Evolutionary conservation across 2,113 vertebrate species (phyloP), one percentile per base, ranked within the genome.

Genomic region (Pogonocichla stellata): DNA sequence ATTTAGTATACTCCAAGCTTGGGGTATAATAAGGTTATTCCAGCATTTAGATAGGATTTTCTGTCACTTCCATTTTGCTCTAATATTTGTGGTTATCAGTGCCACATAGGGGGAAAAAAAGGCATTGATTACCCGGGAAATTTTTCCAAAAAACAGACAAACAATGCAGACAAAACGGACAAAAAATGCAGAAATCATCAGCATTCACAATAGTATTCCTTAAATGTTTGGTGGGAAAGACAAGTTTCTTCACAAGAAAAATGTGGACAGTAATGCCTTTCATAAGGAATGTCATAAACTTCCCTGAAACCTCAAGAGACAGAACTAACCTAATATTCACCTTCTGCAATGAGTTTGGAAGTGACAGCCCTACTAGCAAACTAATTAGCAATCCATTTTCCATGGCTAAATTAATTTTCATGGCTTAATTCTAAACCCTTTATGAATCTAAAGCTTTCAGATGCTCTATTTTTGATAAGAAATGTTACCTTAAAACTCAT

Each of bases 331-430:
- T 92, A 86, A 92, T 87, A 84, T 20, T 94, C 93, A 95, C 87
- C 70, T 92, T 90, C 79, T 84, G 61, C 73, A 69, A 50, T 80
- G 62, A 80, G 50, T 88, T 82, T 93, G 62, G 80, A 93, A 95
- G 36, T 60, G 82, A 93, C 65, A 88, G n/a, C 6, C 90, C 60
- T 95, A 84, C 86, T 88, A 95, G 53, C 69, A 95, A 95, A 67
- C 82, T 91, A 95, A 94, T 96, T 96, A 97, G 75, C n/a, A 96
- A 84, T 77, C 50, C 31, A 2, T 88, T 88, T 90, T 80, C 93
- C 81, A 66, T 50, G 50, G 65, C 29, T 54, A 93, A 79, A 93
- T 88, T 92, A 79, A 90, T 92, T 93, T 93, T 88, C 81, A 90
- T 81, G 26, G n/a, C 38, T 92, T 80, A 88, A 91, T 90, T 95